Base-by-base conservation (phyloP, 2,797 vertebrate species). In the Dallia pectoralis region DNA sequence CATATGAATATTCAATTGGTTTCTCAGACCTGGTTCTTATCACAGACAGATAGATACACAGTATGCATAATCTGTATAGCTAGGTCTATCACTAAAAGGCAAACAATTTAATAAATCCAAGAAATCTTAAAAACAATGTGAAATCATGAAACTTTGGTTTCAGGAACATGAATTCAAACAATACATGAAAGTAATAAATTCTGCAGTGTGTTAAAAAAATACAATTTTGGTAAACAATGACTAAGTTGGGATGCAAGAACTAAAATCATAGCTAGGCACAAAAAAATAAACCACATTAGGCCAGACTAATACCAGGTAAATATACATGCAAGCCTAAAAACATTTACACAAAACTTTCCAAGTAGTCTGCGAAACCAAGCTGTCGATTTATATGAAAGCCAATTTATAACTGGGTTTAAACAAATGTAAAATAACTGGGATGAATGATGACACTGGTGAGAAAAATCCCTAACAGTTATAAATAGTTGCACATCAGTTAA, bases 361-460 rank as follows among this genome's bases (percentile, higher is more conserved):
- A 32, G 74, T 12, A 19, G 56, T 80, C 69, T 70, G 70, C 75
- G 71, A 87, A 75, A 77, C 80, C 49, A 79, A 81, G 62, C 62
- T 33, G 82, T 49, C 73, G 32, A 56, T 65, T 61, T 75, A 78
- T 53, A 73, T 68, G 76, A 77, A 82, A 81, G 44, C 76, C 47
- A 75, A 71, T 19, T 47, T 32, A 83, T 59, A 25, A 59, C 25
- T 22, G 11, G 3, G 3, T 36, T 36, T 61, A 75, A n/a, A 75
- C 11, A 30, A 80, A 70, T 18, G 22, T 19, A 44, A 51, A 66
- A 77, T 25, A 3, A 59, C 11, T 59, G 53, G 22, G 22, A 27
- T n/a, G 11, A 8, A 59, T 59, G 53, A 59, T 12, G 18, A 69
- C 29, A 64, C 61, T 63, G 62, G 27, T 16, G 9, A 51, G n/a